Percentiles rank a stretch among this genome's conserved stretches.
phyloP scores from a whole-genome alignment of 2,113 vertebrate genomes.

The Eulemur macaco region DNA sequence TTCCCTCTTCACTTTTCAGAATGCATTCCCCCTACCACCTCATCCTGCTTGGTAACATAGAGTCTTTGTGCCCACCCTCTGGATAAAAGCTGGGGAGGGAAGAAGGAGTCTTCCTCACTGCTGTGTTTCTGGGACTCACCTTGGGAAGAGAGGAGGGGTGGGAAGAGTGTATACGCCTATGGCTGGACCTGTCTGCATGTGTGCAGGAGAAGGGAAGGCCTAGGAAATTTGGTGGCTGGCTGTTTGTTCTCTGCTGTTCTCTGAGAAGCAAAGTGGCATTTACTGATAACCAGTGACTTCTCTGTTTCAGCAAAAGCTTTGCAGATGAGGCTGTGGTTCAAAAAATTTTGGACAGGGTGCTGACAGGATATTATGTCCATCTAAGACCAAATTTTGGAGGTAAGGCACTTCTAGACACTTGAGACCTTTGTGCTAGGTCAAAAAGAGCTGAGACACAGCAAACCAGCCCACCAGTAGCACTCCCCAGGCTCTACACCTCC shows the following conservation, averaged over 20 bases:
- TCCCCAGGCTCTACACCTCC: accelerated
- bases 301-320: conserved; percentile 88
- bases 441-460: background rate
- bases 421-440: background rate
- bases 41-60: background rate
- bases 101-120: background rate
- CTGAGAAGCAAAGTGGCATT: background rate
- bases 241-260: background rate
- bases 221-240: background rate
- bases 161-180: background rate
- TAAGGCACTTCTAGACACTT: conserved; percentile 68
- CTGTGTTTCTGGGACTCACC: background rate
- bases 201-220: background rate
- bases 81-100: background rate
- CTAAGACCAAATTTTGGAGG: conserved; percentile 94
- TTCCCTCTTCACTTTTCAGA: background rate
- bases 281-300: conserved; percentile 22
- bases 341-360: conserved; percentile 94
- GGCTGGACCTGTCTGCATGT: background rate
- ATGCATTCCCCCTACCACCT: background rate
- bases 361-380: conserved; percentile 93
- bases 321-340: conserved; percentile 94
- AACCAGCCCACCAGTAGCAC: accelerated
- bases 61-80: background rate
- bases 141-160: background rate